Conservation (phyloP, 64 coral and sea anemone species). For the Pocillopora damicornis region DNA sequence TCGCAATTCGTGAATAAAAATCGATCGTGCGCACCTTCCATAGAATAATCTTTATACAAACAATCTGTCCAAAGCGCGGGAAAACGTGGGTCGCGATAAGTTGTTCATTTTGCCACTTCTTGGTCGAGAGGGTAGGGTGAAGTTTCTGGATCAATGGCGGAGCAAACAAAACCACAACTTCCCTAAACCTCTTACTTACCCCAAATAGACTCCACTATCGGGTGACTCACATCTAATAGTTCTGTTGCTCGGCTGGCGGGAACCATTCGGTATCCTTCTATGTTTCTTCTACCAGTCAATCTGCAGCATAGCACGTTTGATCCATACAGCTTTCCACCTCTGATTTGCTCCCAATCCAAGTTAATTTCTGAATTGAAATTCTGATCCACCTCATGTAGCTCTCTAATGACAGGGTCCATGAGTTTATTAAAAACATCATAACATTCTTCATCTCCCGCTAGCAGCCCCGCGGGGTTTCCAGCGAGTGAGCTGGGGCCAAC, state of each 20-base stretch:
- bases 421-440: slow-evolving; percentile 27
- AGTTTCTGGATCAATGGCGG: too few relatives aligned
- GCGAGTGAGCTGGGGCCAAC: too few relatives aligned
- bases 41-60: too few relatives aligned
- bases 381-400: not conserved
- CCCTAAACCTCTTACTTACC: not conserved
- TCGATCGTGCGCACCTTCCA: too few relatives aligned
- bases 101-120: too few relatives aligned
- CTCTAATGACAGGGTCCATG: slow-evolving; percentile 32
- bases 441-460: slow-evolving; percentile 49
- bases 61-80: too few relatives aligned
- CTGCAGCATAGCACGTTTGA: not conserved
- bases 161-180: too few relatives aligned
- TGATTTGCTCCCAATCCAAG: slow-evolving; percentile 29
- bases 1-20: too few relatives aligned
- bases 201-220: not conserved
- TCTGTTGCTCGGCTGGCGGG: not conserved
- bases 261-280: not conserved
- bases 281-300: slow-evolving; percentile 19
- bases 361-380: not conserved
- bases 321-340: slow-evolving; percentile 1
- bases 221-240: not conserved
- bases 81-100: too few relatives aligned
- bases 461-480: not conserved
- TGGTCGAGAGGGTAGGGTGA: too few relatives aligned